Base-by-base conservation (phyloP, 2,113 vertebrate species). In the Myiozetetes cayanensis region DNA sequence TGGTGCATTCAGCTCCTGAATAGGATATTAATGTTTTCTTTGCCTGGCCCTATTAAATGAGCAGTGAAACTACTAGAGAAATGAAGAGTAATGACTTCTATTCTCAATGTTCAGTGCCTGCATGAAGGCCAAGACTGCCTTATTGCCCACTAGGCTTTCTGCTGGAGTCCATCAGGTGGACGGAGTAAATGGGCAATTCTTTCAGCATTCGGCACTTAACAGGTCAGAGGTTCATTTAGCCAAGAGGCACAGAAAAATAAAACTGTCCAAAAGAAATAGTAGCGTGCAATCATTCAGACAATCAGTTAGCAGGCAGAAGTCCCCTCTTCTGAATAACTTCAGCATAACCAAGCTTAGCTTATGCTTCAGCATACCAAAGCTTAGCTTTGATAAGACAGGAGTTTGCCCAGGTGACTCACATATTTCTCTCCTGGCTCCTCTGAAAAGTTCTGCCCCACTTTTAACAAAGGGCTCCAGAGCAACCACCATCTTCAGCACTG, bases 181-280 rank as follows among this genome's bases (percentile, higher is more conserved):
- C 52, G 35, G 84, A 91, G 10, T 46, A 58, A 90, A 70, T 0
- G 0, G 49, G 55, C 27, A 91, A 94, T 95, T 95, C 80, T 65
- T 90, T 53, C 86, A 95, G 84, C 49, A 52, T 85, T 90, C 78
- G 74, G 74, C 61, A 93, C 73, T 84, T 75, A 30, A 33, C 27
- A 76, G 77, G 80, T 85, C 92, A 90, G 49, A 68, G 77, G 67
- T 90, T 90, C 74, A 85, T 74, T 89, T 90, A 90, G 68, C 87
- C 41, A 78, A 59, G 18, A 80, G 41, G 62, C 71, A 77, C 11
- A 72, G 67, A 75, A 94, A 93, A 88, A 88, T 53, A 91, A 95
- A 94, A 59, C 41, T 75, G 56, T 56, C 25, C 19, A 28, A n/a
- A 18, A 74, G 52, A 97, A 95, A 80, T 10, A 76, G 74, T 55